phyloP scores from a whole-genome alignment of 2,888 invertebrate genomes.

The Trachelus troglodyta region DNA sequence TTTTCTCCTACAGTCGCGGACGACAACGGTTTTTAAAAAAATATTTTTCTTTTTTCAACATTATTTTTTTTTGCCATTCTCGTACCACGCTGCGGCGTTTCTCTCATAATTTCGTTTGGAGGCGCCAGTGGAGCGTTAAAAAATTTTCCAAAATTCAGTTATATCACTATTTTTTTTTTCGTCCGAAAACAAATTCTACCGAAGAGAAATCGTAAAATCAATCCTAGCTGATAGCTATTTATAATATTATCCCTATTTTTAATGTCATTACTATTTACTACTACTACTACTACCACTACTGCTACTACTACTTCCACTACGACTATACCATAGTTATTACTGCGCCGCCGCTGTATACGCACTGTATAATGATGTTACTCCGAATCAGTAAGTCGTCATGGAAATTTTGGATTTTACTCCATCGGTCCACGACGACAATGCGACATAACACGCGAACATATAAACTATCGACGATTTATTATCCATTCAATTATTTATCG shows the following conservation, averaged over 20 bases:
- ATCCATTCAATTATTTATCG: constrained; percentile 35
- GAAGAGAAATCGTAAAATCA: background rate
- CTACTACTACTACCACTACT: constrained; percentile 11
- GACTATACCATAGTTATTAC: constrained; percentile 1
- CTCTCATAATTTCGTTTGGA: background rate
- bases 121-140: no score
- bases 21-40: background rate
- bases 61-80: background rate
- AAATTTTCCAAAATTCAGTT: background rate
- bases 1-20: background rate
- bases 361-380: background rate
- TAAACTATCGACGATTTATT: constrained; percentile 19
- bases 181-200: background rate
- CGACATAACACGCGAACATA: constrained; percentile 1
- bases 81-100: background rate
- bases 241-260: constrained; percentile 8
- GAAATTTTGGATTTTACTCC: background rate
- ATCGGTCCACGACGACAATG: background rate
- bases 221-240: constrained; percentile 7
- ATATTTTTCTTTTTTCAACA: background rate
- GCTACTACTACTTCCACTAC: background rate
- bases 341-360: constrained; percentile 2
- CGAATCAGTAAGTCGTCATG: background rate
- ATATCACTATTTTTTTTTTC: background rate
- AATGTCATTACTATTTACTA: constrained; percentile 4